These are phyloP conservation scores for Apogon talboti DNA, from an alignment of 2,797 vertebrate genomes.

Conservation along the genomic window DNA sequence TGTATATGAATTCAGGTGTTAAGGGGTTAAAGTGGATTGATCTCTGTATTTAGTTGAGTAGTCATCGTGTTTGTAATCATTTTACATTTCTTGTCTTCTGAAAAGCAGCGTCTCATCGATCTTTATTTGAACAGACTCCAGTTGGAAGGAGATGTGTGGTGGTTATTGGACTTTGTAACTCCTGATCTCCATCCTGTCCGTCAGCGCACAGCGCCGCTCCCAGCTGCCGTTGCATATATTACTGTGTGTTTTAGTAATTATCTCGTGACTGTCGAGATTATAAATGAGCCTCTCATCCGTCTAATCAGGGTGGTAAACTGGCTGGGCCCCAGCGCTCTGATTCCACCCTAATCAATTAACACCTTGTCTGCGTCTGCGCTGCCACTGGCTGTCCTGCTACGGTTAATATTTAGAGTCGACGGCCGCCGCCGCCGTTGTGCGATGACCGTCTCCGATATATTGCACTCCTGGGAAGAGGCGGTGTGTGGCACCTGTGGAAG, in stretches of 20 bases:
- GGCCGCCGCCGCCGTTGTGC: conserved; percentile 26
- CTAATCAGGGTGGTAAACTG: conserved; percentile 79
- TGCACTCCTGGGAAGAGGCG: conserved; percentile 72
- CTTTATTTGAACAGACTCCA: conserved; percentile 2
- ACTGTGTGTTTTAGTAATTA: conserved; percentile 81
- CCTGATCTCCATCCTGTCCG: conserved; percentile 41
- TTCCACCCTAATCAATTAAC: conserved; percentile 84
- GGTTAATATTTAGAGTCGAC: conserved; percentile 73
- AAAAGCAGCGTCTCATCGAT: not conserved
- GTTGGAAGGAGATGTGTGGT: conserved; percentile 18
- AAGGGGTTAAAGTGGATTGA: not conserved
- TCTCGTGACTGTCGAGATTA: conserved; percentile 75
- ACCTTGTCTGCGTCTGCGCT: conserved; percentile 78
- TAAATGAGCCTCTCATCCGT: conserved; percentile 81
- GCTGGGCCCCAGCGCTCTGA: conserved; percentile 69
- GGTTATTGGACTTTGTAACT: conserved; percentile 10
- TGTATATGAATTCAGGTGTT: no score
- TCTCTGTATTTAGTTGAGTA: not conserved
- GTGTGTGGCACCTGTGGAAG: conserved; percentile 55
- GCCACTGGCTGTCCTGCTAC: conserved; percentile 59
- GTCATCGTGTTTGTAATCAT: not conserved
- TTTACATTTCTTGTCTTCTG: not conserved
- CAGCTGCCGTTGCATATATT: conserved; percentile 69
- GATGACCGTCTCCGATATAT: conserved; percentile 74
- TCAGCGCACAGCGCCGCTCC: conserved; percentile 37